phyloP scores from a whole-genome alignment of 2,888 invertebrate species.

The Phyllotreta cruciferae region DNA sequence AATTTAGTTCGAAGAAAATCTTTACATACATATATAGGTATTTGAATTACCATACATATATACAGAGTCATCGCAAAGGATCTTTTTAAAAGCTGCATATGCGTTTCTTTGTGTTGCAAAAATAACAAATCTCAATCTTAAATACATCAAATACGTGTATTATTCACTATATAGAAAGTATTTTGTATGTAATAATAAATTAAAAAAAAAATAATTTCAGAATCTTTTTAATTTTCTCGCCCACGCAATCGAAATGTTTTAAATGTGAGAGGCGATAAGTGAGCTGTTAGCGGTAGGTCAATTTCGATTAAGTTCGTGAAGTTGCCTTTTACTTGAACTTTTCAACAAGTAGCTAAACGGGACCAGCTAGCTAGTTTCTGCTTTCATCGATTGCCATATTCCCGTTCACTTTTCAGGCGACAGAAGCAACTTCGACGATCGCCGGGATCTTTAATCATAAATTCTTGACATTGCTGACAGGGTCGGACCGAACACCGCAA shows the following conservation, averaged over 20 bases:
- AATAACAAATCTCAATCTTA: no score
- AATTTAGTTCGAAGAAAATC: constrained; percentile 15
- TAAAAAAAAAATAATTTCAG: no score
- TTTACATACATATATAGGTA: neutral
- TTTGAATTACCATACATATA: neutral
- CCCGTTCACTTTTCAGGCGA: constrained; percentile 34
- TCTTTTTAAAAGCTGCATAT: no score
- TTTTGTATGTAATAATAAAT: no score
- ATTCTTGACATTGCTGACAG: constrained; percentile 30
- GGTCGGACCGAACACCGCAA: constrained; percentile 8
- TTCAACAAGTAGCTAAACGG: constrained; percentile 34
- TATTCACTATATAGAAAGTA: no score
- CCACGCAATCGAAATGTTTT: constrained; percentile 9
- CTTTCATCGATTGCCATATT: constrained; percentile 32
- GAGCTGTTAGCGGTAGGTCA: constrained; percentile 23
- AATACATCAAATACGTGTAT: no score
- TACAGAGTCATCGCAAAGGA: no score
- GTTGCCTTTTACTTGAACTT: constrained; percentile 24
- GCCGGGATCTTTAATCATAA: constrained; percentile 33
- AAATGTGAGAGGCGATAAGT: constrained; percentile 20
- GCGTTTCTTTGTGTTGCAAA: no score
- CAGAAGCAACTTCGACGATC: constrained; percentile 30
- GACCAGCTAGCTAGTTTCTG: constrained; percentile 30
- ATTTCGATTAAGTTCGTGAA: constrained; percentile 25
- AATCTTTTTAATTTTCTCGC: neutral